Base-by-base conservation (phyloP, 1,140 invertebrate genomes). In the Onthophagus taurus region DNA sequence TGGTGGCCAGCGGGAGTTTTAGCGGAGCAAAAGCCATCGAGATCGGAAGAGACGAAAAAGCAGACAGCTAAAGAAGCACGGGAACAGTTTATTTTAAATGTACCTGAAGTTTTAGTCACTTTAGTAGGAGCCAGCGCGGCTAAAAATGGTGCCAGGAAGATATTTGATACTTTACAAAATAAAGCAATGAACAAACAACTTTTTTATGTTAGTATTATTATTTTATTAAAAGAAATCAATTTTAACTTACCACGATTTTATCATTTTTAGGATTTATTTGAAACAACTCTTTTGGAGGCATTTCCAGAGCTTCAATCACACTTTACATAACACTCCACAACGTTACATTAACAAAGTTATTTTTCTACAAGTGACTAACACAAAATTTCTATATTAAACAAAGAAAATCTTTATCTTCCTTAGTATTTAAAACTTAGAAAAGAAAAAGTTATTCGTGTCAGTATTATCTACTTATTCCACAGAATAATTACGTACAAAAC, bases 161-260 rank as follows among this genome's bases (percentile, higher is more conserved):
- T 92, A 33, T 93, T 93, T 68, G 83, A 89, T 59, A 80, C 83
- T 21, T 62, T 94, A 38, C 89, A 94, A 64, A 81, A 91, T 67
- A 77, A 79, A 46, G 77, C 77, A 55, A 77, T 91, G 46, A 94
- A 95, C 61, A 93, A 92, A 65, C 89, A 92, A 54, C 67, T 95
- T 20, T 83, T 91, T 69, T 93, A 93, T 71, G 89, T 90, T 67
- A 83, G 85, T 78, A 49, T 48, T 44, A 29, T 45, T 51, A 49
- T 23, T 42, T 20, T 5, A 38, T n/a, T n/a, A n/a, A 21, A 30
- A 16, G 21, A 4, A 16, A 33, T n/a, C 24, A 35, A 36, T 24
- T 33, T 39, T 24, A 47, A 31, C 11, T 26, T 20, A 19, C 24
- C 39, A 4, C 36, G 17, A 24, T 26, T 23, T 30, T 13, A 23